Evolutionary conservation across 2,113 vertebrate species (phyloP).

Genomic region (Potamarius usumacintae): DNA sequence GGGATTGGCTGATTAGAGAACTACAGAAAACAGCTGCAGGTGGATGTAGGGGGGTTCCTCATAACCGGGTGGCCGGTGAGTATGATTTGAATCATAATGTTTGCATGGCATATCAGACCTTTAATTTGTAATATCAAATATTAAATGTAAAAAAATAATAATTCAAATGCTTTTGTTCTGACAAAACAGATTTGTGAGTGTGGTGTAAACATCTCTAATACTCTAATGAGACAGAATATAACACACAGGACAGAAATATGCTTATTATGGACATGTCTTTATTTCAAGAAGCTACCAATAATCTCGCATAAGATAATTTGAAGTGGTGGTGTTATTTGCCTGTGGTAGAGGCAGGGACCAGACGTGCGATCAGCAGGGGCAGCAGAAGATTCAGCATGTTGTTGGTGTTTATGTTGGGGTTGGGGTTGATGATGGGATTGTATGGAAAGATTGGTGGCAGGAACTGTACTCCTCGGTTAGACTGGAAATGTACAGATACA

Average conservation of each 20-base stretch:
- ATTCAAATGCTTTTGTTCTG: background rate
- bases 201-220: background rate
- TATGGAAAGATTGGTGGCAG: background rate
- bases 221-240: background rate
- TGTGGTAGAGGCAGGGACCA: background rate
- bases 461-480: background rate
- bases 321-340: background rate
- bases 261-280: background rate
- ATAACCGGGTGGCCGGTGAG: no score
- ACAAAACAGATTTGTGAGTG: background rate
- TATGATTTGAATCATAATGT: background rate
- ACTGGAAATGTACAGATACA: background rate
- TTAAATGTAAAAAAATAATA: background rate
- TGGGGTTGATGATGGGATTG: background rate
- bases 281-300: background rate
- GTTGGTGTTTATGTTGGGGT: background rate
- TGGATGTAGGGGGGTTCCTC: no score
- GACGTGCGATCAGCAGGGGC: background rate
- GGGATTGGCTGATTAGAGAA: no score
- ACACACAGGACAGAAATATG: constrained; percentile 10
- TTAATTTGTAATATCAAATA: background rate
- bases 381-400: background rate
- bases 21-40: no score
- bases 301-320: background rate
- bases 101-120: background rate